Percentiles rank a stretch among this genome's conserved stretches.
phyloP scores from a whole-genome alignment of 2,113 vertebrate species.

The Geothlypis trichas region DNA sequence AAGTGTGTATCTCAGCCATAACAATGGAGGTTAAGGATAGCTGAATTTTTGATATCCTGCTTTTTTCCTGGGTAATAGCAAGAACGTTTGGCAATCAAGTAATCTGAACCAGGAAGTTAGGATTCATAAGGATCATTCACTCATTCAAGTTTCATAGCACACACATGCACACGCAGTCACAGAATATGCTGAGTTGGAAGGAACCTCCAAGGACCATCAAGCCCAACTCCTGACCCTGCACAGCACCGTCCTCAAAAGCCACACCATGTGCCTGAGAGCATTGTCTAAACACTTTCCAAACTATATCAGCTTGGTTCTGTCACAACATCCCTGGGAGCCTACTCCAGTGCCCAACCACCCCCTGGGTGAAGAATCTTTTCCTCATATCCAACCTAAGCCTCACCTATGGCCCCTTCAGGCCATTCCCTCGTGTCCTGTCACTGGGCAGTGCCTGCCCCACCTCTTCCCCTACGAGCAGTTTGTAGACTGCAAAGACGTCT shows the following conservation, averaged over 20 bases:
- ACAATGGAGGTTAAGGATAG: background rate
- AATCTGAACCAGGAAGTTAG: background rate
- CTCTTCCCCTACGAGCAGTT: accelerated
- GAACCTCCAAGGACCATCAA: background rate
- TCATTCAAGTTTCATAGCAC: background rate
- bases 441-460: background rate
- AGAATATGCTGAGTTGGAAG: background rate
- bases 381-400: background rate
- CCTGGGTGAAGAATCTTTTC: background rate
- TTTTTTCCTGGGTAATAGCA: background rate
- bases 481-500: background rate
- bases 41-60: background rate
- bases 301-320: background rate
- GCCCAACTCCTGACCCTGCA: background rate
- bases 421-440: background rate
- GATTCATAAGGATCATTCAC: background rate
- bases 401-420: background rate
- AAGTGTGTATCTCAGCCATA: background rate
- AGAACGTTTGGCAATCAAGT: background rate
- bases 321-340: background rate
- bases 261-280: background rate
- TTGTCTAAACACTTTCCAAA: accelerated
- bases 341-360: accelerated
- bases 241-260: background rate
- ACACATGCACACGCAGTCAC: background rate